phyloP scores from a whole-genome alignment of 2,888 invertebrate genomes.

The Seladonia tumulorum region DNA sequence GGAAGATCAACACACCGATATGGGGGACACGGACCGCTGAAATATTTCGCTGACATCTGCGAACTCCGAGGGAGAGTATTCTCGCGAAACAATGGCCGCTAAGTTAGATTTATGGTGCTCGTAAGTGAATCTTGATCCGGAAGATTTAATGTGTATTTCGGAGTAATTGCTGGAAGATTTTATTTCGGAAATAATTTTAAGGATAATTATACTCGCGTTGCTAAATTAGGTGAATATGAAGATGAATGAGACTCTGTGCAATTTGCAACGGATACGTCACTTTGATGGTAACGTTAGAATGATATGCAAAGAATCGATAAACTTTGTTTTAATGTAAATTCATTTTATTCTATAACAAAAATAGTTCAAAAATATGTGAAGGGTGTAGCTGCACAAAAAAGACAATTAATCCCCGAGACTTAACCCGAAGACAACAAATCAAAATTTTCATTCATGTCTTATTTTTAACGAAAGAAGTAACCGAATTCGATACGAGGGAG shows the following conservation, averaged over 20 bases:
- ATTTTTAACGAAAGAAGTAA: background rate
- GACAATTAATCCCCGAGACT: background rate
- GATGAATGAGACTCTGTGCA: background rate
- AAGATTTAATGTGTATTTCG: background rate
- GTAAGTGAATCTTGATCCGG: background rate
- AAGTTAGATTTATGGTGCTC: background rate
- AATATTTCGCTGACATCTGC: background rate
- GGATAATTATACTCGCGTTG: background rate
- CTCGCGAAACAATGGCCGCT: background rate
- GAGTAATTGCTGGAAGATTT: background rate
- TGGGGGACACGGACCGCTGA: background rate
- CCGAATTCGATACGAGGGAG: background rate
- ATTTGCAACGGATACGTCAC: no score
- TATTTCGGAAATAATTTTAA: background rate
- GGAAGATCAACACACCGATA: background rate
- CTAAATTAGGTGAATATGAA: background rate
- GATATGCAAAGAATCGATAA: no score
- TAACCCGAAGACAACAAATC: background rate
- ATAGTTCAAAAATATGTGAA: no score
- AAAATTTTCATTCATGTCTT: background rate
- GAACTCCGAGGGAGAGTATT: background rate
- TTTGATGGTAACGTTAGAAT: no score
- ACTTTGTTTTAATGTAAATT: no score
- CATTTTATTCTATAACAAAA: no score
- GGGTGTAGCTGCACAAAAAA: no score